Percentiles rank a stretch among this genome's conserved stretches.
These are phyloP conservation scores for Ageneiosus marmoratus DNA, from an alignment of 2,113 vertebrate genomes.

Conservation along the genomic window DNA sequence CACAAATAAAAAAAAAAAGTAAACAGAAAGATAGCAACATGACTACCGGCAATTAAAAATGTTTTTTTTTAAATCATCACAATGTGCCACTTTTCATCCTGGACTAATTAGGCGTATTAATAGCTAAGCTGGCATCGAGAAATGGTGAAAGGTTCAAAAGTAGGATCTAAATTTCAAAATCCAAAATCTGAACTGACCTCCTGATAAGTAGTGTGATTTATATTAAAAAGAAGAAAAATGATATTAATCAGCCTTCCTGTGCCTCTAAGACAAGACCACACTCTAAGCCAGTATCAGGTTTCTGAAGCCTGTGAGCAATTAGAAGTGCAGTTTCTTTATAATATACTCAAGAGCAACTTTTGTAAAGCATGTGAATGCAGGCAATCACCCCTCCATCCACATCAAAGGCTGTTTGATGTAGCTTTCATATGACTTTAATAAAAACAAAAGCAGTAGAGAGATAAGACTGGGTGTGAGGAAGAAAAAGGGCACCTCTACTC, in stretches of 20 bases:
- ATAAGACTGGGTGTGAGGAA: constrained; percentile 37
- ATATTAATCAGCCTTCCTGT: neutral
- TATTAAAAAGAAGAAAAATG: neutral
- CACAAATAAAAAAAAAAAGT: neutral
- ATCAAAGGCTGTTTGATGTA: constrained; percentile 49
- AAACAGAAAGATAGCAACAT: neutral
- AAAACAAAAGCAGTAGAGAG: constrained; percentile 51
- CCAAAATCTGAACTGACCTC: neutral
- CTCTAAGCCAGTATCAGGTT: constrained; percentile 26
- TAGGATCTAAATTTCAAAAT: constrained; percentile 12
- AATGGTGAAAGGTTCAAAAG: neutral
- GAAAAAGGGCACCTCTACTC: constrained; percentile 70
- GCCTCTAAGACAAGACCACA: constrained; percentile 15
- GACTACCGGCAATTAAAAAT: neutral
- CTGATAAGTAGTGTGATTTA: neutral
- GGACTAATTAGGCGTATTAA: constrained; percentile 17
- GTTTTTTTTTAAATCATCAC: neutral
- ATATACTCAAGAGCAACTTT: constrained; percentile 20
- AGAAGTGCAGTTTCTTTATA: neutral
- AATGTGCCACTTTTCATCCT: neutral
- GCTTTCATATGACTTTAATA: constrained; percentile 45
- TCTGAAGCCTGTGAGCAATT: constrained; percentile 28
- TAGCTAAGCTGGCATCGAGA: neutral
- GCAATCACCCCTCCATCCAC: constrained; percentile 31
- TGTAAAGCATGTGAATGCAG: constrained; percentile 37